Evolutionary conservation across 2,797 vertebrate species (phyloP), one percentile per base, ranked within the genome.

Genomic region (Rhyacichthys aspro): DNA sequence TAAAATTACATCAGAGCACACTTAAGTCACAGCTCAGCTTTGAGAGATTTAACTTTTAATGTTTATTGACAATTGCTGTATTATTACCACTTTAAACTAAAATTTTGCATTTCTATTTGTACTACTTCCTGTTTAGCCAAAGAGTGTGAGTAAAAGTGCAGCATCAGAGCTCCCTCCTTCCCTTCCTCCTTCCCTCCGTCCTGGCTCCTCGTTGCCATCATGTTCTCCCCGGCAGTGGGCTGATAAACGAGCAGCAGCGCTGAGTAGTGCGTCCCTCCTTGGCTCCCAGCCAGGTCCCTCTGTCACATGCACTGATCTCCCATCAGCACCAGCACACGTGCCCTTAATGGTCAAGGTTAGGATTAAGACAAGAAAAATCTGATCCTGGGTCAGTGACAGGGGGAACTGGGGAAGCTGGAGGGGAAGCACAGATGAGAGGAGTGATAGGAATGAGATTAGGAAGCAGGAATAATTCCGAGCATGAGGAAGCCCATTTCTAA

Each of bases 171-270:
- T 70, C 11, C 47, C 9, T 42, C 12, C 39, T 42, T 42, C 39
- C 15, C 6, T 11, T 28, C 45, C 12, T 7, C 53, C 72, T 11
- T 11, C 57, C 78, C 59, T 19, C 70, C 62, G 48, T 63, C 73
- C 73, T 61, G 69, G 62, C 62, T n/a, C 70, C 63, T 43, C 57
- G 23, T 28, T 28, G 23, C 23, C 23, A 28, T 28, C 75, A 60
- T 85, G 85, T 80, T 74, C 84, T 79, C 68, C 76, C 79, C 65
- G 74, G 59, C 79, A 70, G 85, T 77, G 76, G 69, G 63, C 85
- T 88, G 88, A 89, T 86, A 79, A 88, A 89, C 86, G 87, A 83
- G 78, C 71, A 69, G 57, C 73, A 63, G 67, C 73, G 18, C 74
- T 8, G 39, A 71, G 65, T n/a, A 46, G 85, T 64, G 72, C 73